phyloP scores from a whole-genome alignment of 35 echinoderm and acorn worm genomes.

The Heliocidaris tuberculata region DNA sequence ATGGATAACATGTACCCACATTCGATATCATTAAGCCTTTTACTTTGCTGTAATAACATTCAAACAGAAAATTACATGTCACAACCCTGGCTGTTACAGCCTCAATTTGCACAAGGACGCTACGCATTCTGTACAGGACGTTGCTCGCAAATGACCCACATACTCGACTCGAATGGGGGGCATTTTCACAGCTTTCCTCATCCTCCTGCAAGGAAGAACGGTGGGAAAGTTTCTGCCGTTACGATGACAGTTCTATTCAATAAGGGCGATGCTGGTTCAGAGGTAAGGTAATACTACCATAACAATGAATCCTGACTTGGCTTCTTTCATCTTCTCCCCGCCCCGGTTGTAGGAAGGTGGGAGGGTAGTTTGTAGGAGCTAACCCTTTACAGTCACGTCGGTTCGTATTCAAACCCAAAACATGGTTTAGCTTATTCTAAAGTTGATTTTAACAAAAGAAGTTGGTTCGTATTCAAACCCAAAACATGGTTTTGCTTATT shows the following conservation, averaged over 20 bases:
- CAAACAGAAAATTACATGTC: neutral
- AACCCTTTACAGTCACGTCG: too few species aligned
- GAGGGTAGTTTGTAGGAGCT: neutral
- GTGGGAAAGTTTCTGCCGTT: neutral
- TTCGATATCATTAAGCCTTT: too few species aligned
- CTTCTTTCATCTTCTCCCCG: neutral
- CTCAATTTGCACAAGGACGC: neutral
- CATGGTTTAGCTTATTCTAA: too few species aligned
- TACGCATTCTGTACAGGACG: neutral
- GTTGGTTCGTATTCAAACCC: too few species aligned
- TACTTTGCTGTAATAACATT: neutral
- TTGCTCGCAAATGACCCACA: neutral
- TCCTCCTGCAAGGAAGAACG: neutral
- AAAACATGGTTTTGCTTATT: too few species aligned
- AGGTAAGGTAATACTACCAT: constrained; percentile 2
- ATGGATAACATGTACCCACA: too few species aligned
- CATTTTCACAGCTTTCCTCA: constrained; percentile 1
- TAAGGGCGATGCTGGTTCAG: neutral
- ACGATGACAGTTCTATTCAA: neutral
- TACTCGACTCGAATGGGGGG: neutral
- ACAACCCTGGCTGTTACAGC: neutral
- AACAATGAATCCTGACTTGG: neutral
- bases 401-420: too few species aligned
- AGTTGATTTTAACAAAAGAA: too few species aligned
- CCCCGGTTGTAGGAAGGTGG: neutral